Evolutionary conservation across 2,797 vertebrate species (phyloP).

Genomic region (Melanotaenia trifasciata): DNA sequence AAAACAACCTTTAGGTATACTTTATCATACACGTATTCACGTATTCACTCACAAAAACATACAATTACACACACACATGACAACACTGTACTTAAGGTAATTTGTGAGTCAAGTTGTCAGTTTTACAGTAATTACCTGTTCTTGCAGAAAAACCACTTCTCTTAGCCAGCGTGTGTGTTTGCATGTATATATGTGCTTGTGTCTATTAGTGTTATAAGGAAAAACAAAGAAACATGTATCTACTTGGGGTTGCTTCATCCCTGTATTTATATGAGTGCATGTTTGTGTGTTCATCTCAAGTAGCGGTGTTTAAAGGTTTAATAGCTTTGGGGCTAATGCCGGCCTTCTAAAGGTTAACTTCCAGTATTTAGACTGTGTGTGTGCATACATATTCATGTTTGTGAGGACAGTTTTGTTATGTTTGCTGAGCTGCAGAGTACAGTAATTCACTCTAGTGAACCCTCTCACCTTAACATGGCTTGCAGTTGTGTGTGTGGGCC

Average conservation of each 20-base stretch:
- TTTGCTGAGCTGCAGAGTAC: constrained; percentile 31
- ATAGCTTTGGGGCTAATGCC: constrained; percentile 49
- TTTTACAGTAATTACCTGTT: constrained; percentile 73
- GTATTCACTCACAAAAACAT: constrained; percentile 19
- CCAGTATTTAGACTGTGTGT: constrained; percentile 31
- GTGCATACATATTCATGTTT: constrained; percentile 28
- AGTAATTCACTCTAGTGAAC: constrained; percentile 29
- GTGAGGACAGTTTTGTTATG: constrained; percentile 12
- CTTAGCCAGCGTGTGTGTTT: constrained; percentile 37
- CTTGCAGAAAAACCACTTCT: constrained; percentile 51
- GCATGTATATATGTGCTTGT: constrained; percentile 17
- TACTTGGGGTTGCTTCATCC: not conserved
- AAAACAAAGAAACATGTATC: not conserved
- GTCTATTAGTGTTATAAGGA: not conserved
- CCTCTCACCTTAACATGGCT: constrained; percentile 11
- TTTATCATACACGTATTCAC: constrained; percentile 9
- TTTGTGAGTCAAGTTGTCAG: constrained; percentile 29
- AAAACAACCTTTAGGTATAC: not conserved
- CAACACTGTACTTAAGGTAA: constrained; percentile 11
- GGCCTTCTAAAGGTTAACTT: constrained; percentile 63
- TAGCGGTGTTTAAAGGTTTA: constrained; percentile 58
- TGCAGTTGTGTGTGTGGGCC: not conserved
- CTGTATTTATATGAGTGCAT: constrained; percentile 12
- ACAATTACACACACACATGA: not conserved
- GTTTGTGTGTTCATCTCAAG: constrained; percentile 19